Evolutionary conservation across 2,113 vertebrate genomes (phyloP).

Genomic region (Coturnix japonica): DNA sequence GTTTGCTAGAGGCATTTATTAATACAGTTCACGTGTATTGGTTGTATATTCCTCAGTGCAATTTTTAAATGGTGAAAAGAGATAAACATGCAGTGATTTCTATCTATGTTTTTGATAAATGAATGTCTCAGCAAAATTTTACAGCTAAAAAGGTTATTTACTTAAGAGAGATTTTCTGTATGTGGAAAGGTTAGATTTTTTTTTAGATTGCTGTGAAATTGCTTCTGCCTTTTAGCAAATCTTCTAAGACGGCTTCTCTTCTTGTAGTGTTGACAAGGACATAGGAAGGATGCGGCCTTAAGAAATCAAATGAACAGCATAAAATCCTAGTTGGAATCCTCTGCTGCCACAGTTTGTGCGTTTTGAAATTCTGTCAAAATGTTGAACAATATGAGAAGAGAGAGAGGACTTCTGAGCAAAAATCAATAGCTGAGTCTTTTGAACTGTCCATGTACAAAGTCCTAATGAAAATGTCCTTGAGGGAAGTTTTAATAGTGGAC

Average conservation of each 20-base stretch:
- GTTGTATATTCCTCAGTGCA: constrained; percentile 40
- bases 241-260: constrained; percentile 80
- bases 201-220: constrained; percentile 84
- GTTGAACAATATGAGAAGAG: constrained; percentile 72
- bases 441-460: constrained; percentile 78
- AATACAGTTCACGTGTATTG: neutral
- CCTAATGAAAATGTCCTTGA: constrained; percentile 79
- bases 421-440: constrained; percentile 78
- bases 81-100: constrained; percentile 74
- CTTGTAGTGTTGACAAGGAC: constrained; percentile 82
- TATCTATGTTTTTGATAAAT: constrained; percentile 78
- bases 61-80: constrained; percentile 70
- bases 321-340: constrained; percentile 70
- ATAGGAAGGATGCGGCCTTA: constrained; percentile 72
- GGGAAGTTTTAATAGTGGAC: constrained; percentile 78
- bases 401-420: constrained; percentile 78
- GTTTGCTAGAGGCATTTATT: constrained; percentile 23
- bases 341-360: constrained; percentile 65
- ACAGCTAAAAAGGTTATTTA: constrained; percentile 87
- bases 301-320: constrained; percentile 75
- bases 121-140: constrained; percentile 81
- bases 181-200: constrained; percentile 88
- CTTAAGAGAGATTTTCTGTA: constrained; percentile 85
- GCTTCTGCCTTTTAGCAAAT: constrained; percentile 87
- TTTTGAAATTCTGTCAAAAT: constrained; percentile 80